Conservation (phyloP, 37 sponge, comb jelly and placozoan species). For the Axinella damicornis region DNA sequence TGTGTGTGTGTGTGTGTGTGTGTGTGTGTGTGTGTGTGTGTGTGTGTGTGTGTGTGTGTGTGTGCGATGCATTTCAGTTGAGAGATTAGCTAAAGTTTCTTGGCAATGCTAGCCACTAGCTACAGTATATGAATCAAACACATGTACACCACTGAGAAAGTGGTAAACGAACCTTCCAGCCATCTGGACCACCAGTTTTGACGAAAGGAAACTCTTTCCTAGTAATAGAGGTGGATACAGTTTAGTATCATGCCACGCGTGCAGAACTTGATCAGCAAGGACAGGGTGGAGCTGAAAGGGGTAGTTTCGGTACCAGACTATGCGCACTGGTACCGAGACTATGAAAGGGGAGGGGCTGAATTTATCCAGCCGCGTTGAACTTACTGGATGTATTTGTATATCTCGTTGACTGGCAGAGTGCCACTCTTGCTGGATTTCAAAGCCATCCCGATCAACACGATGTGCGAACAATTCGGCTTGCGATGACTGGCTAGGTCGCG, state of each 20-base stretch:
- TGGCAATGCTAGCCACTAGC: too few relatives aligned
- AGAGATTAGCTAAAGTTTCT: too few relatives aligned
- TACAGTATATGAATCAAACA: too few relatives aligned
- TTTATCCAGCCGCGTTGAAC: neutral
- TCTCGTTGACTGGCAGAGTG: slow-evolving; percentile 22
- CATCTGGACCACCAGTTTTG: neutral
- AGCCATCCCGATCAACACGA: slow-evolving; percentile 29
- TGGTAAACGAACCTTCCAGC: slow-evolving; percentile 5
- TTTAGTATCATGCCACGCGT: neutral
- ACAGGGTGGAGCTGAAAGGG: too few relatives aligned
- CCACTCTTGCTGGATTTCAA: slow-evolving; percentile 17
- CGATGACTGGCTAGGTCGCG: neutral
- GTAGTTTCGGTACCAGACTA: too few relatives aligned
- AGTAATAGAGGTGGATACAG: neutral
- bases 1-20: too few relatives aligned
- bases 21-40: too few relatives aligned
- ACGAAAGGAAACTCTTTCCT: slow-evolving; percentile 18
- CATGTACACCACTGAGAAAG: too few relatives aligned
- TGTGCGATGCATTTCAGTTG: too few relatives aligned
- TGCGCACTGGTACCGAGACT: too few relatives aligned
- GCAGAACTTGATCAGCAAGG: too few relatives aligned
- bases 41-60: too few relatives aligned
- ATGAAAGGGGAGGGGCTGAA: neutral
- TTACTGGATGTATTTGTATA: slow-evolving; percentile 40
- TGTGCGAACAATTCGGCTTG: slow-evolving; percentile 32